Conservation (phyloP, 1,140 invertebrate species). For the Drosophila albomicans region DNA sequence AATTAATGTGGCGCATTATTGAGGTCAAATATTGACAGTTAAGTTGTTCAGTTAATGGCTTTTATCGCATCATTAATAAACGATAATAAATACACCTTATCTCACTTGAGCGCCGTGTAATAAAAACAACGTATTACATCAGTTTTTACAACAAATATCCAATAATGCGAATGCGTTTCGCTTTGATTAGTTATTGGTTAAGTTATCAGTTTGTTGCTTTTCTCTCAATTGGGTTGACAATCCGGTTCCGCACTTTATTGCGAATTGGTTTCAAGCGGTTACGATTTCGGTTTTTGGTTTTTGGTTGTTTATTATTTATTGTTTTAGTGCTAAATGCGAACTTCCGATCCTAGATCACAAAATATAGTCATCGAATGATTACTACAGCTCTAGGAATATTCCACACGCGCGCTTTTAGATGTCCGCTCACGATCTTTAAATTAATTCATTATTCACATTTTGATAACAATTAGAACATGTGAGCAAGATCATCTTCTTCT, state of each 20-base stretch:
- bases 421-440: background rate
- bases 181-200: constrained; percentile 8
- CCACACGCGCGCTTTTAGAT: constrained; percentile 13
- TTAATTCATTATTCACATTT: constrained; percentile 5
- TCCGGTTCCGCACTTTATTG: background rate
- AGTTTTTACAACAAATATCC: constrained; percentile 33
- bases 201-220: constrained; percentile 4
- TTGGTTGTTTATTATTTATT: too few relatives aligned
- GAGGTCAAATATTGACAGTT: constrained; percentile 70
- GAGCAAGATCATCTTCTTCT: background rate
- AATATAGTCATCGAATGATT: background rate
- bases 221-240: background rate
- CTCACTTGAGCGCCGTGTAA: constrained; percentile 41
- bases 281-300: background rate
- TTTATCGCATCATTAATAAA: constrained; percentile 67
- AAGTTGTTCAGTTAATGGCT: constrained; percentile 44
- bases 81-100: constrained; percentile 66
- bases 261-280: constrained; percentile 20
- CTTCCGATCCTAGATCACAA: constrained; percentile 29
- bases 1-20: constrained; percentile 64
- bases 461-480: constrained; percentile 23
- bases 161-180: background rate
- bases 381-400: constrained; percentile 29
- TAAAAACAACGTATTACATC: constrained; percentile 75
- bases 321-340: background rate